Conservation (phyloP, 1,140 invertebrate genomes). For the Drosophila oshimai region DNA sequence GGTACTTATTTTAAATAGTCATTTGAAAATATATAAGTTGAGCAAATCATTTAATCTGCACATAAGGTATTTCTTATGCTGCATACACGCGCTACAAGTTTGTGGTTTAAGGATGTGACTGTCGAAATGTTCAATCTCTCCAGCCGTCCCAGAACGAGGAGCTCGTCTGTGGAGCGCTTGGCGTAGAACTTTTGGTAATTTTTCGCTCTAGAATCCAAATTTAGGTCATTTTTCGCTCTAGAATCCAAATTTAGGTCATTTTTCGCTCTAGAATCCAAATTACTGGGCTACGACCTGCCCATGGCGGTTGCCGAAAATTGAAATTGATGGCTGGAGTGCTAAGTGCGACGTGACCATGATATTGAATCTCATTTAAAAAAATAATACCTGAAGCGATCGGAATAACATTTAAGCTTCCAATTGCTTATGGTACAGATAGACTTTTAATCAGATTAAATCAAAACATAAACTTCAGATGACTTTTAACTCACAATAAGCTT, state of each 20-base stretch:
- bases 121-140: conserved; percentile 57
- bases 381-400: neutral
- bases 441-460: too few relatives aligned
- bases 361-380: conserved; percentile 1
- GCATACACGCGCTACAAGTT: conserved; percentile 37
- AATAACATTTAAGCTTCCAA: too few relatives aligned
- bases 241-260: too few relatives aligned
- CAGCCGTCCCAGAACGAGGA: conserved; percentile 54
- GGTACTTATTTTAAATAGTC: too few relatives aligned
- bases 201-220: conserved; percentile 54
- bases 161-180: conserved; percentile 68
- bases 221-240: too few relatives aligned
- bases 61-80: neutral
- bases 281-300: conserved; percentile 1
- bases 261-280: too few relatives aligned
- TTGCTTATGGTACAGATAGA: too few relatives aligned
- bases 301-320: conserved; percentile 2
- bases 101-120: conserved; percentile 55
- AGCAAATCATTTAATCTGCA: neutral
- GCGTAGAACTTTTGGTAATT: conserved; percentile 72
- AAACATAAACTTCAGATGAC: too few relatives aligned
- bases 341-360: conserved; percentile 9
- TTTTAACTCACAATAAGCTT: too few relatives aligned
- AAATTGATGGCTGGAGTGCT: neutral
- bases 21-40: too few relatives aligned